A percentile compares a stretch with the other conserved stretches of the same genome.
phyloP scores from a whole-genome alignment of 2,113 vertebrate genomes.

The Ophthalmolycus amberensis region DNA sequence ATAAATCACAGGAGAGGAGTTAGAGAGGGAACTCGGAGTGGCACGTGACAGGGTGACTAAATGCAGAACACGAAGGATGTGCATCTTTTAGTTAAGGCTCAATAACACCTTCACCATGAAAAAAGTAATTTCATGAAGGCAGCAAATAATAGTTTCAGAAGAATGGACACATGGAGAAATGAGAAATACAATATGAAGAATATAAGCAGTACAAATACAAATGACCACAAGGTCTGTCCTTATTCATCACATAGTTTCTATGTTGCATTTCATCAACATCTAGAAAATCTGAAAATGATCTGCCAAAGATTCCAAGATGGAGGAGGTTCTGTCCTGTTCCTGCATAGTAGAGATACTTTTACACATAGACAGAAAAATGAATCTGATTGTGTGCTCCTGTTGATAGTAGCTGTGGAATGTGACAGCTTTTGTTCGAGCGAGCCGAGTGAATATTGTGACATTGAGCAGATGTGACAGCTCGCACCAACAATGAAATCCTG shows the following conservation, averaged over 20 bases:
- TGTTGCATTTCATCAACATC: constrained; percentile 3
- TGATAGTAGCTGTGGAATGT: constrained; percentile 18
- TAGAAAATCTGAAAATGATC: background rate
- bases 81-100: constrained; percentile 22
- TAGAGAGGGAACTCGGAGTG: background rate
- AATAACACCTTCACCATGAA: background rate
- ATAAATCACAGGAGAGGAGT: constrained; percentile 29
- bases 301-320: background rate
- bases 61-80: constrained; percentile 22
- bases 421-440: constrained; percentile 7
- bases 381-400: constrained; percentile 12
- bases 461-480: background rate
- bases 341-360: background rate
- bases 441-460: constrained; percentile 14
- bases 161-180: background rate
- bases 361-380: background rate
- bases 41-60: constrained; percentile 6
- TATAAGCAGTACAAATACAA: background rate
- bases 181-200: background rate
- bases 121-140: background rate
- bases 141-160: background rate
- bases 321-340: background rate
- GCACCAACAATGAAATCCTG: background rate
- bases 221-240: background rate
- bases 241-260: background rate